A percentile compares a stretch with the other conserved stretches of the same genome.
These are phyloP conservation scores for Lepidochrysops patricia DNA, from an alignment of 2,888 invertebrate genomes.

Conservation along the genomic window DNA sequence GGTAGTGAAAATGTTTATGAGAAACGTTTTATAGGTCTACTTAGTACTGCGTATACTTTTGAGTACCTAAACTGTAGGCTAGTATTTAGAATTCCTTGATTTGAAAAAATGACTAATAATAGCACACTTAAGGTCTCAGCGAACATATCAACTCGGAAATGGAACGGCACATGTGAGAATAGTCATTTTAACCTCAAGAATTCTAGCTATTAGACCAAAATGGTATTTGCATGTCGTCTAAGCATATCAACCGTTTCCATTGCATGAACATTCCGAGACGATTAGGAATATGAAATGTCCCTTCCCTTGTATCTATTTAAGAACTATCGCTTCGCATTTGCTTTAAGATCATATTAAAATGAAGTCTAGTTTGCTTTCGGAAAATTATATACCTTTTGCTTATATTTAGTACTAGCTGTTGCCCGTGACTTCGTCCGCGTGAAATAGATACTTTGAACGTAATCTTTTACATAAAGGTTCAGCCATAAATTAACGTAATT, in stretches of 20 bases:
- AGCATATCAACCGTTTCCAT: neutral
- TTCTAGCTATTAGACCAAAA: neutral
- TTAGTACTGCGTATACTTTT: neutral
- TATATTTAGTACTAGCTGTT: no score
- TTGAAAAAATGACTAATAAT: neutral
- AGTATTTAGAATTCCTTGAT: neutral
- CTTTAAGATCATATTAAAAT: neutral
- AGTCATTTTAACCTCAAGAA: neutral
- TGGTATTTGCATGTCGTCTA: neutral
- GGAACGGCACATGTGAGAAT: neutral
- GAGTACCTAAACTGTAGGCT: neutral
- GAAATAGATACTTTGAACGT: no score
- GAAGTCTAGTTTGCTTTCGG: neutral
- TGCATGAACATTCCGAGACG: conserved; percentile 8
- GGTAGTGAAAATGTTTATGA: neutral
- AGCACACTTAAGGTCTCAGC: no score
- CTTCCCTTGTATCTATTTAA: neutral
- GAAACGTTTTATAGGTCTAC: neutral
- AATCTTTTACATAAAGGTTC: no score
- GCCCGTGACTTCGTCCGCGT: no score
- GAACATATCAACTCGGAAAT: no score
- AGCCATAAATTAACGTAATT: neutral
- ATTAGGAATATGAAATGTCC: conserved; percentile 4
- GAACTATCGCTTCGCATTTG: conserved; percentile 9
- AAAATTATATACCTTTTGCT: neutral